These are phyloP conservation scores for Tamias sibiricus DNA, from an alignment of 2,113 vertebrate genomes.

Conservation along the genomic window DNA sequence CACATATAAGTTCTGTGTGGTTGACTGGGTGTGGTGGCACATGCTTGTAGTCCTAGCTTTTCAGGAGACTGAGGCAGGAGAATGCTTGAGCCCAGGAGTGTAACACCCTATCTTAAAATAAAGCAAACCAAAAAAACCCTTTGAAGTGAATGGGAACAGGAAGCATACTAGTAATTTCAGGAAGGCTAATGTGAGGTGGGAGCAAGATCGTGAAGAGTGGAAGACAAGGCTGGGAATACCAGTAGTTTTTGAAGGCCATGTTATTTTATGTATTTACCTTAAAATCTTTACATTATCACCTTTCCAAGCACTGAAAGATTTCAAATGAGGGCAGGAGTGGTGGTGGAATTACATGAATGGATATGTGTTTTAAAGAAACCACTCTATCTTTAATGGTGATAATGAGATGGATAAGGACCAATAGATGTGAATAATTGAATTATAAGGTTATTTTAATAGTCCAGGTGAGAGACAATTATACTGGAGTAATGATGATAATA, in stretches of 20 bases:
- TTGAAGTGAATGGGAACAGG: background rate
- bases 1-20: background rate
- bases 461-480: background rate
- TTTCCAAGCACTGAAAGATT: background rate
- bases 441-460: background rate
- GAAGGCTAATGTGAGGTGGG: background rate
- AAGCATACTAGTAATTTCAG: background rate
- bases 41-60: no score
- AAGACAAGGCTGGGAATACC: background rate
- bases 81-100: background rate
- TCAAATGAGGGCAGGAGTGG: background rate
- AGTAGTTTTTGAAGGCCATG: background rate
- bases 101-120: background rate
- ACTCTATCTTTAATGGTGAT: background rate
- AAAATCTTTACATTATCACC: background rate
- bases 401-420: background rate
- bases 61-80: background rate
- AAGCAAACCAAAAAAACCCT: background rate
- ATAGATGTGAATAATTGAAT: background rate
- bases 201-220: background rate
- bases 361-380: background rate
- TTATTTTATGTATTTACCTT: background rate
- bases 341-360: slow-evolving; percentile 7
- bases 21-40: background rate
- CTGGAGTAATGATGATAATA: background rate